A percentile compares a stretch with the other conserved stretches of the same genome.
Evolutionary conservation across 2,888 invertebrate species (phyloP).

Genomic region (Apamea crenata): DNA sequence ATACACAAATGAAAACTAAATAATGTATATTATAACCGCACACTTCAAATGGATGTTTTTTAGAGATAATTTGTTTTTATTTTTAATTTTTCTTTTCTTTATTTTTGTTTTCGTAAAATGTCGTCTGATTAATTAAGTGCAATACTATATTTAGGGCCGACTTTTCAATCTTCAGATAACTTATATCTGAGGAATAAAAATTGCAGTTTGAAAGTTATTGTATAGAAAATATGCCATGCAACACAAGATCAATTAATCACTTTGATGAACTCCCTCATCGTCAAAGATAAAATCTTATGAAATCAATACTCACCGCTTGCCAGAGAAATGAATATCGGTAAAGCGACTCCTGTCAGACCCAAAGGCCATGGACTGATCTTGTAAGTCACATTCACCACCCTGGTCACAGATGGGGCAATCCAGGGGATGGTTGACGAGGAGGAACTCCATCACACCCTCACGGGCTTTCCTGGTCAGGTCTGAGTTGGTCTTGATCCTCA

Average conservation of each 20-base stretch:
- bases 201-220: not conserved
- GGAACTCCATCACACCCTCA: conserved; percentile 99
- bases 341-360: conserved; percentile 98
- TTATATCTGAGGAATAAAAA: not conserved
- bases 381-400: conserved; percentile 97
- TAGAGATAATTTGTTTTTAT: not conserved
- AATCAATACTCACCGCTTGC: conserved; percentile 93
- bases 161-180: not conserved
- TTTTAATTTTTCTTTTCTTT: not conserved
- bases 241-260: not conserved
- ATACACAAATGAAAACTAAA: not conserved
- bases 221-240: not conserved
- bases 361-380: conserved; percentile 99
- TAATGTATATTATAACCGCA: not conserved
- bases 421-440: conserved; percentile 99
- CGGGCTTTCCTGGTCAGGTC: conserved; percentile 95
- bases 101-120: not conserved
- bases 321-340: conserved; percentile 96
- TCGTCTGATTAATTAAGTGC: not conserved
- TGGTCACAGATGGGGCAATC: conserved; percentile 99
- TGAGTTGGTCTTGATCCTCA: conserved; percentile 99
- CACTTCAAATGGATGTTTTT: not conserved
- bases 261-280: not conserved
- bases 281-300: not conserved
- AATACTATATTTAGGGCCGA: not conserved